Evolutionary conservation across 2,797 vertebrate species (phyloP), one percentile per base, ranked within the genome.

Genomic region (Tachyglossus aculeatus): DNA sequence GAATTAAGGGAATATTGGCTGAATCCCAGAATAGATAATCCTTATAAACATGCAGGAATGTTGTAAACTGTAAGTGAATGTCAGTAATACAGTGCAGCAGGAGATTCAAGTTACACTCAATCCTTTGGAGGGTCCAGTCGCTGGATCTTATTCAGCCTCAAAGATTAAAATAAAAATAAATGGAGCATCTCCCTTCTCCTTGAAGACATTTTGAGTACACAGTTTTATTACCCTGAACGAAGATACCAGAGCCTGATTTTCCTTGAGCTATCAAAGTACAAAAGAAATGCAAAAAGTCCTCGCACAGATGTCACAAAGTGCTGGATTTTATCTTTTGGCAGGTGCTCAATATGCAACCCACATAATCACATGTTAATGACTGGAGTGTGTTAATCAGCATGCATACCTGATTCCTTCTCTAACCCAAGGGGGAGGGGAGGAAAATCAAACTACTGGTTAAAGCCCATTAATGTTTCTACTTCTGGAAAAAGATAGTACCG

Each of bases 321-420:
- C 77, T 89, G 56, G 83, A 85, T 94, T 95, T 94, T 94, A 95
- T 96, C 94, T 95, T 93, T 94, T 96, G 95, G 95, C 95, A 83
- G 84, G 72, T 92, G 93, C 88, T 95, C 95, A 95, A 93, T 93
- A 93, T 91, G 93, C 93, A 95, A 90, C 93, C 94, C 92, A 94
- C 93, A 94, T 94, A 95, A 95, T 94, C 93, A 90, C 93, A 95
- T 86, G 91, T 91, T 94, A 93, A 93, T 94, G 89, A 93, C 91
- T 91, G 83, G 89, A 94, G 94, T 93, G 91, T 93, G 94, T 92
- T 95, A 94, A 95, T 96, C 93, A 95, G 90, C 86, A 91, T 90
- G 92, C 88, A 92, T 90, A 93, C 90, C 89, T 92, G 90, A 93
- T 91, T 91, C 89, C 86, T 91, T 90, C 89, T 85, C 89, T 85